These are phyloP conservation scores for Pterocles gutturalis DNA, from an alignment of 2,113 vertebrate species.

Conservation along the genomic window DNA sequence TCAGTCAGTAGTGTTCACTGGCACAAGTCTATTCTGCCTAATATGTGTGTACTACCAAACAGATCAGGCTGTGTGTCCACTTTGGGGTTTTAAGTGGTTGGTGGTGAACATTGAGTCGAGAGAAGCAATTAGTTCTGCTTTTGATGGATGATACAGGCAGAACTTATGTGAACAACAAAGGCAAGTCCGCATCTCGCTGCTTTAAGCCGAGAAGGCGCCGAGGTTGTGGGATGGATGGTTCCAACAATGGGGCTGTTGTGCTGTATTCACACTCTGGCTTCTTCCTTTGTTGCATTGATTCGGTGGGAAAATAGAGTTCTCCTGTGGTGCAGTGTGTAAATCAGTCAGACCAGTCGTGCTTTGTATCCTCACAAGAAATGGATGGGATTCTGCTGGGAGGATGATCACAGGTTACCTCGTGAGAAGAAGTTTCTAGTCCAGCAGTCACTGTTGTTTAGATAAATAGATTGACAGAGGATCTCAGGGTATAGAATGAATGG, in stretches of 20 bases:
- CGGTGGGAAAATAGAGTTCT: neutral
- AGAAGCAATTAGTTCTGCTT: neutral
- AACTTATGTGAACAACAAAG: neutral
- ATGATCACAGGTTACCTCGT: neutral
- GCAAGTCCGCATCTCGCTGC: neutral
- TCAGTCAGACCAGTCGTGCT: neutral
- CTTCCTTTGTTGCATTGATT: neutral
- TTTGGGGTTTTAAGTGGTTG: neutral
- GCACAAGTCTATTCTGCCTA: neutral
- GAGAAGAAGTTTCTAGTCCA: neutral
- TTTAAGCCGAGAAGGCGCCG: accelerated
- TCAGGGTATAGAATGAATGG: neutral
- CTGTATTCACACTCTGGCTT: neutral
- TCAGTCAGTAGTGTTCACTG: neutral
- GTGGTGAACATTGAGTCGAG: neutral
- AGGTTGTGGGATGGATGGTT: neutral
- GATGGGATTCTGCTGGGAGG: neutral
- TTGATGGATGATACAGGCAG: neutral
- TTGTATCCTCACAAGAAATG: neutral
- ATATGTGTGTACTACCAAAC: neutral
- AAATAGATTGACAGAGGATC: neutral
- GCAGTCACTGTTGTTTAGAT: neutral
- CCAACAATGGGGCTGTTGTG: accelerated
- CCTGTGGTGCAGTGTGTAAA: neutral
- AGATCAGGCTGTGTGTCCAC: neutral